Conservation (phyloP, 2,888 invertebrate genomes). For the Aporophyla nigra region DNA sequence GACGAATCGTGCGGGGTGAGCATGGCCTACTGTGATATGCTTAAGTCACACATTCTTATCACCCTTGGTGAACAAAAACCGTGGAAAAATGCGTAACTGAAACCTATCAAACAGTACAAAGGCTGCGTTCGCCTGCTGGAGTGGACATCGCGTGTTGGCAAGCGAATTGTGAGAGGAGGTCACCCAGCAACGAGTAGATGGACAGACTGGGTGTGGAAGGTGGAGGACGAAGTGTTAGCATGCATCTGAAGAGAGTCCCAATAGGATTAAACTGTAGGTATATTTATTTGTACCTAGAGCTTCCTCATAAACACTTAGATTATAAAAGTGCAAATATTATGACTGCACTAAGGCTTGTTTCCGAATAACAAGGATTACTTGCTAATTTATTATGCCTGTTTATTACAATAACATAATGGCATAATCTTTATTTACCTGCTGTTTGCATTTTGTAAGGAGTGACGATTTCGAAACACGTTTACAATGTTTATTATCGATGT, state of each 20-base stretch:
- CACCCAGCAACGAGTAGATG: not conserved
- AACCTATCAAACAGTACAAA: too few species aligned
- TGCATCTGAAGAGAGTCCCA: too few species aligned
- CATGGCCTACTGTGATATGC: too few species aligned
- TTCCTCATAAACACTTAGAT: not conserved
- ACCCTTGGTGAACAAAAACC: too few species aligned
- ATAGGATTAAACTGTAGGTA: not conserved
- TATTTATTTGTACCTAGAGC: not conserved
- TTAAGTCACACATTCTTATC: too few species aligned
- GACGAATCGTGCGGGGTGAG: too few species aligned
- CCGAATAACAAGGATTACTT: constrained; percentile 1
- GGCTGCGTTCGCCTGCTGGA: too few species aligned
- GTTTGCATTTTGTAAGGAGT: not conserved
- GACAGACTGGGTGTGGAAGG: not conserved
- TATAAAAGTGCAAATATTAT: constrained; percentile 4
- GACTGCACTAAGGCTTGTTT: not conserved
- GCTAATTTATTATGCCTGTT: not conserved
- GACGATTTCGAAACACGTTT: not conserved
- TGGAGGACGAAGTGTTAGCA: too few species aligned
- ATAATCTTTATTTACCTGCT: constrained; percentile 1
- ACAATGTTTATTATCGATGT: too few species aligned
- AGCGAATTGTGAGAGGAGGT: too few species aligned
- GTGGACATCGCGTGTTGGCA: not conserved
- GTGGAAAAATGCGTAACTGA: too few species aligned
- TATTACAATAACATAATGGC: not conserved